A percentile compares a stretch with the other conserved stretches of the same genome.
These are phyloP conservation scores for Hyaena hyaena DNA, from an alignment of 2,113 vertebrate species.

Conservation along the genomic window DNA sequence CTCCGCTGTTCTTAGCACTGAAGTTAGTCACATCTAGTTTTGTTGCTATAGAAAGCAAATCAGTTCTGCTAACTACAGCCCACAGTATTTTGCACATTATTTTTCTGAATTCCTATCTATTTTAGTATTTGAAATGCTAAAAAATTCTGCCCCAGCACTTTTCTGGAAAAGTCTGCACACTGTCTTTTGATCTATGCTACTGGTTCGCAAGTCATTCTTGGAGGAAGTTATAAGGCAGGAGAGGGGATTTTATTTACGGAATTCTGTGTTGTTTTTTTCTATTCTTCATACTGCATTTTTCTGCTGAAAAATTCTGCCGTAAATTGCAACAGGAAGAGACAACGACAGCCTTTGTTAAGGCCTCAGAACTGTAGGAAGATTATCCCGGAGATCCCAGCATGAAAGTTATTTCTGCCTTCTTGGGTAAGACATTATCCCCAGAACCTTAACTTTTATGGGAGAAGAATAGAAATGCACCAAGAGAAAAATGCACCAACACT, in stretches of 20 bases:
- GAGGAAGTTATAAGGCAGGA: conserved; percentile 37
- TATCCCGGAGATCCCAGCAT: not conserved
- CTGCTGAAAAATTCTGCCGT: conserved; percentile 6
- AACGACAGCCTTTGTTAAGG: not conserved
- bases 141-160: conserved; percentile 14
- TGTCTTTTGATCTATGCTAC: conserved; percentile 65
- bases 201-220: conserved; percentile 45
- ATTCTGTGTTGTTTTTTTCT: conserved; percentile 51
- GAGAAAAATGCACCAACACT: not conserved
- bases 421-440: not conserved
- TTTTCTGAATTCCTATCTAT: conserved; percentile 26
- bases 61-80: conserved; percentile 24
- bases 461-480: conserved; percentile 2
- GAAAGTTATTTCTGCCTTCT: not conserved
- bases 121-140: conserved; percentile 61
- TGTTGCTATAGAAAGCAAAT: conserved; percentile 39
- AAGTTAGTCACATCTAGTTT: conserved; percentile 42
- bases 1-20: not conserved
- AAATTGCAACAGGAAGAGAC: not conserved
- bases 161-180: conserved; percentile 41
- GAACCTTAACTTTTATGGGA: conserved; percentile 22
- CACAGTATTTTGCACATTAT: conserved; percentile 32
- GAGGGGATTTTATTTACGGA: conserved; percentile 45
- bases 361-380: not conserved
- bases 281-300: not conserved